Percentiles rank a stretch among this genome's conserved stretches.
Conservation (phyloP, 2,888 invertebrate genomes). For the Papilio protenor region DNA sequence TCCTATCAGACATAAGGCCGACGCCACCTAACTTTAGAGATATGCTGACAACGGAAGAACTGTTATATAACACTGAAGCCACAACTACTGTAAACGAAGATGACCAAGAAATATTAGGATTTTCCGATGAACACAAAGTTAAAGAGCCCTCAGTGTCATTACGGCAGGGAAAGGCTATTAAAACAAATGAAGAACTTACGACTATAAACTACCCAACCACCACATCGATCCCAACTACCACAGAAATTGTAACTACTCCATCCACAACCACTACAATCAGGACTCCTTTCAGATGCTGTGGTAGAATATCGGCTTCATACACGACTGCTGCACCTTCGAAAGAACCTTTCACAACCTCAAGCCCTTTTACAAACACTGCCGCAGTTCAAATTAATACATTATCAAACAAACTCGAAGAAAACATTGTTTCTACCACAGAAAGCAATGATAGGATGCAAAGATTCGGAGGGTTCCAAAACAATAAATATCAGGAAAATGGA, state of each 20-base stretch:
- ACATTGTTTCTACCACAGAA: slow-evolving; percentile 55
- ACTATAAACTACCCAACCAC: slow-evolving; percentile 59
- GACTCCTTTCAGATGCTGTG: slow-evolving; percentile 74
- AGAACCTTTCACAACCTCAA: slow-evolving; percentile 64
- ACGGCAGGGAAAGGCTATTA: slow-evolving; percentile 77
- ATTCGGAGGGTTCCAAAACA: slow-evolving; percentile 78
- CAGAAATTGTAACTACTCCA: slow-evolving; percentile 58
- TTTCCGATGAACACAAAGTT: slow-evolving; percentile 86
- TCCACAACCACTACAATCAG: slow-evolving; percentile 63
- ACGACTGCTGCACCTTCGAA: slow-evolving; percentile 68
- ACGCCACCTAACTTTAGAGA: slow-evolving; percentile 88
- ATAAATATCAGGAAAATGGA: slow-evolving; percentile 78
- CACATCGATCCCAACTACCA: slow-evolving; percentile 55
- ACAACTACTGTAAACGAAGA: slow-evolving; percentile 86
- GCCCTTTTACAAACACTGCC: slow-evolving; percentile 76
- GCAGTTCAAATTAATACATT: slow-evolving; percentile 63
- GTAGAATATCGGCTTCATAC: slow-evolving; percentile 78
- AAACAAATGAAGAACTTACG: slow-evolving; percentile 62
- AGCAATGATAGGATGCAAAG: slow-evolving; percentile 66
- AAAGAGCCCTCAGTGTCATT: slow-evolving; percentile 58
- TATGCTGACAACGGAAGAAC: slow-evolving; percentile 68
- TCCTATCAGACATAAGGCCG: slow-evolving; percentile 90
- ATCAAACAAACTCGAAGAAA: slow-evolving; percentile 58
- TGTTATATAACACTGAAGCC: slow-evolving; percentile 79
- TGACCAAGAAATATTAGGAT: slow-evolving; percentile 91